A percentile compares a stretch with the other conserved stretches of the same genome.
These are phyloP conservation scores for Pomacea maculata DNA, from an alignment of 1,140 invertebrate genomes.

Conservation along the genomic window DNA sequence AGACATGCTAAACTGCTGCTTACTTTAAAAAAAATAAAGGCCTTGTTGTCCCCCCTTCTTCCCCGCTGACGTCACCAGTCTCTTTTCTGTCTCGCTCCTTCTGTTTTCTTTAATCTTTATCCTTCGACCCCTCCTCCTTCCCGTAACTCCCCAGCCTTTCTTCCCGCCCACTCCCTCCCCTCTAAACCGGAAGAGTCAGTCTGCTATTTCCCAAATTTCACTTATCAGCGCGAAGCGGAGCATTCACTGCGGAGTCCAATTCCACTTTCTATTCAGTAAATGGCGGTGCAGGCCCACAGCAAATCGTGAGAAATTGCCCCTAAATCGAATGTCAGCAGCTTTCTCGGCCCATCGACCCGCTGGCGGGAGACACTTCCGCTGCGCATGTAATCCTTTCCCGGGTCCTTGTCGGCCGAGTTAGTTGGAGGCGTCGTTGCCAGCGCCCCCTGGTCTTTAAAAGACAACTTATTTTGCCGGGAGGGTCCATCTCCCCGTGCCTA, in stretches of 20 bases:
- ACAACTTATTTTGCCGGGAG: slow-evolving; percentile 32
- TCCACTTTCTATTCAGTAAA: slow-evolving; percentile 26
- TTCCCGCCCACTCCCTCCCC: background rate
- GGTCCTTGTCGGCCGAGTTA: slow-evolving; percentile 10
- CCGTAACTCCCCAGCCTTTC: slow-evolving; percentile 3
- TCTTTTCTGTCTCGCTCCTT: slow-evolving; percentile 1
- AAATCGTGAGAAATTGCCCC: slow-evolving; percentile 28
- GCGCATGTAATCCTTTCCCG: slow-evolving; percentile 19
- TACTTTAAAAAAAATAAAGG: no score
- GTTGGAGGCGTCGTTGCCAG: background rate
- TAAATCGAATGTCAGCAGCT: slow-evolving; percentile 28
- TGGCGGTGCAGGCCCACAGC: slow-evolving; percentile 23
- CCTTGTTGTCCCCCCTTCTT: no score
- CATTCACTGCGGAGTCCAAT: slow-evolving; percentile 22
- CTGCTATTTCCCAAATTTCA: slow-evolving; percentile 16
- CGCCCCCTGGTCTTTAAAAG: slow-evolving; percentile 32
- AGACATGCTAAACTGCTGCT: no score
- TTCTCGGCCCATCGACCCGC: slow-evolving; percentile 18
- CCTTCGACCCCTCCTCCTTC: background rate
- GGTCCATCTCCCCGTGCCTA: slow-evolving; percentile 16
- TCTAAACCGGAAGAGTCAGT: background rate
- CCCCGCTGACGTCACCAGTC: no score
- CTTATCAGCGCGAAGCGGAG: slow-evolving; percentile 13
- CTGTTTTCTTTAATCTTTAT: background rate
- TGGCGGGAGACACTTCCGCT: background rate